Evolutionary conservation across 2,888 invertebrate species (phyloP).

Genomic region (Rhagium mordax): DNA sequence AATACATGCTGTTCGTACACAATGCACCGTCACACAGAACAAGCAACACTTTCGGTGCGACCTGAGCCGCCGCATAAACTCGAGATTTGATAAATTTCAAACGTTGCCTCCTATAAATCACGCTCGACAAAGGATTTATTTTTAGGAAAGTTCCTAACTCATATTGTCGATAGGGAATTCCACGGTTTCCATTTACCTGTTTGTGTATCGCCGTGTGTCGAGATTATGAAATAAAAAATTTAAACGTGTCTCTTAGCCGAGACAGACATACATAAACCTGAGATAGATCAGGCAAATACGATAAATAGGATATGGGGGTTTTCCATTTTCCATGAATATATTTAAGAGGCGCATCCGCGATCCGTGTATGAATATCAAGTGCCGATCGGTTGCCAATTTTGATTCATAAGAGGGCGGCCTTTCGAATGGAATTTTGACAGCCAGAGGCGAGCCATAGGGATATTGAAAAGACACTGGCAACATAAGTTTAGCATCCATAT

Average conservation of each 20-base stretch:
- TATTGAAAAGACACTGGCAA: too few relatives aligned
- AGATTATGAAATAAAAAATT: neutral
- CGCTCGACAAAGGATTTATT: slow-evolving; percentile 15
- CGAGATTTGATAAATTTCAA: slow-evolving; percentile 8
- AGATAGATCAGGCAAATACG: neutral
- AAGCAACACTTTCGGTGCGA: neutral
- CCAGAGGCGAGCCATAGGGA: too few relatives aligned
- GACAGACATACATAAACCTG: too few relatives aligned
- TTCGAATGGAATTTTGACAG: too few relatives aligned
- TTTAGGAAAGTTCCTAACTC: slow-evolving; percentile 25
- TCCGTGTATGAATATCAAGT: neutral
- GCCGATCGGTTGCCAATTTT: neutral
- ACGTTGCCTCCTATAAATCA: slow-evolving; percentile 6
- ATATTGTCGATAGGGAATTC: slow-evolving; percentile 12
- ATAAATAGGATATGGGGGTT: neutral
- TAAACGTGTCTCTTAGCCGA: neutral
- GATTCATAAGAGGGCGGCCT: too few relatives aligned
- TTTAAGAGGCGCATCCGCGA: neutral
- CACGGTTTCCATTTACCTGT: slow-evolving; percentile 11
- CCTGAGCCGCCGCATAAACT: neutral
- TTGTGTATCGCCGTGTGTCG: neutral
- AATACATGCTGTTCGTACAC: neutral
- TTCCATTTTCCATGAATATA: neutral
- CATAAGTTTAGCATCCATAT: too few relatives aligned
- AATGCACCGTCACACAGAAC: neutral